Conservation (phyloP, 2,888 invertebrate species). For the Nysson spinosus region DNA sequence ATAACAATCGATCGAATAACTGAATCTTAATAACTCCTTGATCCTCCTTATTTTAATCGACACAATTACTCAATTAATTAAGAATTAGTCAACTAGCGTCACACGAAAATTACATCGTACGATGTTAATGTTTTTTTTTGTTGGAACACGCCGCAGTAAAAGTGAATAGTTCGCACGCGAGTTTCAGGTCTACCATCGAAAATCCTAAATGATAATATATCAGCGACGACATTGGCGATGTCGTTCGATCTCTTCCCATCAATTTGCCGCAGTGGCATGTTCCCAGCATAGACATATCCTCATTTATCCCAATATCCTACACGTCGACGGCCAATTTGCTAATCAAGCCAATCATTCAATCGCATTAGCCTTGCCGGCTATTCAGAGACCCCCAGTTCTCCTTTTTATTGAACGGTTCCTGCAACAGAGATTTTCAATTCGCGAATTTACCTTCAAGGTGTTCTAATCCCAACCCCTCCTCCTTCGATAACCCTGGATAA, state of each 20-base stretch:
- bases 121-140: background rate
- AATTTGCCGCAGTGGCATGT: slow-evolving; percentile 63
- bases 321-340: slow-evolving; percentile 72
- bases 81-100: too few relatives aligned
- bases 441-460: slow-evolving; percentile 16
- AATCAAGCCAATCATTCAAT: slow-evolving; percentile 76
- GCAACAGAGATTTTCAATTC: slow-evolving; percentile 48
- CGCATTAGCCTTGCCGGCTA: slow-evolving; percentile 75
- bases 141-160: slow-evolving; percentile 20
- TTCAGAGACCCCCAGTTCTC: slow-evolving; percentile 60
- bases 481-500: too few relatives aligned
- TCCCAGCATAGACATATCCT: slow-evolving; percentile 74
- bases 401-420: slow-evolving; percentile 71
- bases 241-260: slow-evolving; percentile 65
- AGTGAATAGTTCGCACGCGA: slow-evolving; percentile 23
- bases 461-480: too few relatives aligned
- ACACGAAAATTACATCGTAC: background rate
- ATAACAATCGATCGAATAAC: too few relatives aligned
- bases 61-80: too few relatives aligned
- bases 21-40: too few relatives aligned
- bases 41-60: background rate
- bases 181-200: slow-evolving; percentile 34
- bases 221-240: slow-evolving; percentile 46
- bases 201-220: slow-evolving; percentile 54
- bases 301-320: slow-evolving; percentile 75